These are phyloP conservation scores for Hemichromis elongatus DNA, from an alignment of 2,113 vertebrate genomes.

Conservation along the genomic window DNA sequence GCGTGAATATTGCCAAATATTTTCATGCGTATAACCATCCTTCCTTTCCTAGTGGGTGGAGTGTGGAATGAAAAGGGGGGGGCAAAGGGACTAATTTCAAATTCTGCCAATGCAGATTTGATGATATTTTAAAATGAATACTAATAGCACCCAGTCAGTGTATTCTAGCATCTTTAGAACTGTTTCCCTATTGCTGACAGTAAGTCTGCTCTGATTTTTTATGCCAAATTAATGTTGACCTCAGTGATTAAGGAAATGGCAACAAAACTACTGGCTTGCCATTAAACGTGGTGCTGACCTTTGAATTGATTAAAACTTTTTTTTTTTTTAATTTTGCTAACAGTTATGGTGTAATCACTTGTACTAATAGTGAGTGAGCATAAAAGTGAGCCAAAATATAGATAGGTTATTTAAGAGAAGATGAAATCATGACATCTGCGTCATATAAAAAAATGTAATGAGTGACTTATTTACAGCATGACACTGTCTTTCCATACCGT, in stretches of 20 bases:
- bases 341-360: background rate
- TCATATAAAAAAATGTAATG: background rate
- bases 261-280: background rate
- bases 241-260: background rate
- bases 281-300: background rate
- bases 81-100: background rate
- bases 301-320: background rate
- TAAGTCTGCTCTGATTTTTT: background rate
- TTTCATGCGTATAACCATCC: background rate
- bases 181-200: background rate
- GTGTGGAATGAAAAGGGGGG: background rate
- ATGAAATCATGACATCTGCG: background rate
- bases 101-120: background rate
- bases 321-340: fast-evolving
- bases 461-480: background rate
- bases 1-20: background rate
- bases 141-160: background rate
- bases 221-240: background rate
- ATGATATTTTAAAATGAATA: background rate
- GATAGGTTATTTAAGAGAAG: background rate
- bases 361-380: fast-evolving
- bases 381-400: background rate
- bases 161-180: background rate
- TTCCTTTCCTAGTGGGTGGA: background rate
- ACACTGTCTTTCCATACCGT: background rate